Base-by-base conservation (phyloP, 1,140 invertebrate species). In the Drosophila miranda region DNA sequence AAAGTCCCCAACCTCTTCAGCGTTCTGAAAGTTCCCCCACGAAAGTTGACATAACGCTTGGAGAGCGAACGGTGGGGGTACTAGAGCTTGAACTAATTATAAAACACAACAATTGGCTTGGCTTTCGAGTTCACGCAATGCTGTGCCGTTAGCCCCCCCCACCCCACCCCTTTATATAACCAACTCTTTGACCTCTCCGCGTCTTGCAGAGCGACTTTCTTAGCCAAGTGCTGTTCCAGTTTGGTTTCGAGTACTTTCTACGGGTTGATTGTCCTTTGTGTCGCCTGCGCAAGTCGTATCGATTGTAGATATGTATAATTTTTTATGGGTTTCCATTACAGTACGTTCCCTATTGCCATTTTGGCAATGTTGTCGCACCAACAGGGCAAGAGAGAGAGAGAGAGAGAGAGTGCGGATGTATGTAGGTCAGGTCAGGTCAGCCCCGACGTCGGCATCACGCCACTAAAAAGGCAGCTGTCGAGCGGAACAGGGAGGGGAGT, bases 261-360 rank as follows among this genome's bases (percentile, higher is more conserved):
- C 14, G 51, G 77, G 81, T 86, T 84, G 68, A 86, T 74, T 80
- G 80, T 84, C 77, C 80, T 77, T 71, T 59, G 43, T 53, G 28
- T 42, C 30, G 41, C 66, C 23, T 61, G 54, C 57, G 46, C 73
- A 69, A 74, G 54, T 41, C 42, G 58, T 67, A 63, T 59, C 58
- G 63, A 59, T 64, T 61, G 55, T 72, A 78, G 63, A 70, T 58
- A 74, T 74, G 63, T 52, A 55, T 69, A 63, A 70, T 63, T 45
- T 50, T 43, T 51, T 66, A 48, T 68, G 19, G 61, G 62, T 52
- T 77, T 74, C 63, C 80, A 86, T 74, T 79, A 73, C 62, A 74
- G 23, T 44, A 53, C 56, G 53, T 52, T 73, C 55, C 55, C 48
- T 54, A 30, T 57, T 42, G 42, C 46, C 45, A 49, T 71, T 80